Evolutionary conservation across 2,888 invertebrate genomes (phyloP).

Genomic region (Amblyjoppa proteus): DNA sequence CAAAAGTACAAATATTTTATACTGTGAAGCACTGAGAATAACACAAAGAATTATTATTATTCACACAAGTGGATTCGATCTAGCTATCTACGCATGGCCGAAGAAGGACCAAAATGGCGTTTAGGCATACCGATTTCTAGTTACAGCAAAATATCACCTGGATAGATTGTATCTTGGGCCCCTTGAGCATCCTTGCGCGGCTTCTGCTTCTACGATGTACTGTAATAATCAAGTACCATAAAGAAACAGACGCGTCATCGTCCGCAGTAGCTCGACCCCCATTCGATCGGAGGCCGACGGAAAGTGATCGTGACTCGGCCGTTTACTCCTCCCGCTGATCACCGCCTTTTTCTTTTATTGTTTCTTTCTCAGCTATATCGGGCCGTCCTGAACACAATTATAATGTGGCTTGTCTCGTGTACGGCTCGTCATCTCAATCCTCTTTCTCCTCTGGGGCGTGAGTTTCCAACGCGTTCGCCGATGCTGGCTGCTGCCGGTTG

Average conservation of each 20-base stretch:
- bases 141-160: not conserved
- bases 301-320: slow-evolving; percentile 77
- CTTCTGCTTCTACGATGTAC: slow-evolving; percentile 10
- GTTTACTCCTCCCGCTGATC: slow-evolving; percentile 64
- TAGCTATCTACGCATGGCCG: not conserved
- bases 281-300: slow-evolving; percentile 81
- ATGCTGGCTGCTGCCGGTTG: slow-evolving; percentile 49
- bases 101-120: not conserved
- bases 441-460: slow-evolving; percentile 57
- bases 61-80: no score
- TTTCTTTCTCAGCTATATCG: slow-evolving; percentile 4
- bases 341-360: slow-evolving; percentile 24
- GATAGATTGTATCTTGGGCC: not conserved
- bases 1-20: no score
- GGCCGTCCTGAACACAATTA: slow-evolving; percentile 35
- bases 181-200: slow-evolving; percentile 10
- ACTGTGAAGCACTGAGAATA: no score
- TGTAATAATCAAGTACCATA: not conserved
- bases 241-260: slow-evolving; percentile 73
- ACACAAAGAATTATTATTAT: no score
- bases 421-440: slow-evolving; percentile 65
- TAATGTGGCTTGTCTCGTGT: slow-evolving; percentile 53
- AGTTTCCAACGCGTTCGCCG: slow-evolving; percentile 60
- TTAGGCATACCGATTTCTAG: not conserved
- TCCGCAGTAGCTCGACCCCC: slow-evolving; percentile 77